phyloP scores from a whole-genome alignment of 2,113 vertebrate genomes.

The Calcarius ornatus region DNA sequence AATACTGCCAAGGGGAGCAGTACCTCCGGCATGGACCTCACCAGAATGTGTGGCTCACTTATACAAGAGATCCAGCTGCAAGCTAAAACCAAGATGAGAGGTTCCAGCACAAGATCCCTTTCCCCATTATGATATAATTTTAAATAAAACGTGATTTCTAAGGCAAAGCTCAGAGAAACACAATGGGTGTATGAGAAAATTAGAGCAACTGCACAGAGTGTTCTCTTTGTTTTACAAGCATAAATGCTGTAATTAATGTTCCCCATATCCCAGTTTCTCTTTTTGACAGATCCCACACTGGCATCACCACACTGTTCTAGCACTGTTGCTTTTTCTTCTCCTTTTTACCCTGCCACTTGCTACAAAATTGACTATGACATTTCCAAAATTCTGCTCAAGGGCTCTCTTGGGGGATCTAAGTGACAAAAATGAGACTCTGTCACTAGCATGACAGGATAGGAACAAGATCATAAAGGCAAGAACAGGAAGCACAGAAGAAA shows the following conservation, averaged over 20 bases:
- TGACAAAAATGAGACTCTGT: conserved; percentile 33
- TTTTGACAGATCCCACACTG: conserved; percentile 41
- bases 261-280: conserved; percentile 20
- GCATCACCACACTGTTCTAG: conserved; percentile 23
- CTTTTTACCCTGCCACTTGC: conserved; percentile 11
- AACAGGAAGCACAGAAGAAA: conserved; percentile 24
- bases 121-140: not conserved
- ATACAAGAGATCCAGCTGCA: not conserved
- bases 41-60: not conserved
- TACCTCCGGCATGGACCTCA: rapidly evolving
- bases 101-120: not conserved
- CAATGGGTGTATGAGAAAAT: not conserved
- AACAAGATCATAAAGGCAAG: conserved; percentile 49
- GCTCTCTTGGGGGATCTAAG: conserved; percentile 38
- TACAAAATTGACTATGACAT: conserved; percentile 33
- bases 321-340: conserved; percentile 1
- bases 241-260: conserved; percentile 48
- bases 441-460: not conserved
- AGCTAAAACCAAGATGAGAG: not conserved
- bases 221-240: conserved; percentile 43
- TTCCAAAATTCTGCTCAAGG: conserved; percentile 49
- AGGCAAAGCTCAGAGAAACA: not conserved
- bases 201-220: not conserved
- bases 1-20: not conserved
- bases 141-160: not conserved